A percentile compares a stretch with the other conserved stretches of the same genome.
Conservation (phyloP, 2,888 invertebrate genomes). For the Euzophera pinguis region DNA sequence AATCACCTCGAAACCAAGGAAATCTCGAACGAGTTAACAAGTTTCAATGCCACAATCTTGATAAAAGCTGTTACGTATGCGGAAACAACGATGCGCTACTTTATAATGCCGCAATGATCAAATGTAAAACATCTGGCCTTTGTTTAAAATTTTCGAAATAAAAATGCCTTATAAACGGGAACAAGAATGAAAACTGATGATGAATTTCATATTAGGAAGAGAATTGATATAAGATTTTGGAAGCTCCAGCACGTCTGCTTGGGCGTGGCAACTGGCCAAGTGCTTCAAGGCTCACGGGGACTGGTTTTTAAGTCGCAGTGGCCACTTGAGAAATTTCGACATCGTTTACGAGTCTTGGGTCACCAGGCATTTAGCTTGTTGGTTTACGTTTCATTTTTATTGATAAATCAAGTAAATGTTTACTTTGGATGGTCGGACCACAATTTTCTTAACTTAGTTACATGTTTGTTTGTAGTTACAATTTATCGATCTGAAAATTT, state of each 20-base stretch:
- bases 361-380: conserved; percentile 36
- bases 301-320: conserved; percentile 63
- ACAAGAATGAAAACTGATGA: not conserved
- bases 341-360: conserved; percentile 45
- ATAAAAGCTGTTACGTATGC: conserved; percentile 66
- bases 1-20: conserved; percentile 37
- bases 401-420: too few species aligned
- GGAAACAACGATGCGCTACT: conserved; percentile 57
- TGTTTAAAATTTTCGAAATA: conserved; percentile 35
- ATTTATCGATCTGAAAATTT: too few species aligned
- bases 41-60: conserved; percentile 68
- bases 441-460: too few species aligned
- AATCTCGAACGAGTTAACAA: conserved; percentile 52
- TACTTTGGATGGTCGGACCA: too few species aligned
- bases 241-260: conserved; percentile 46
- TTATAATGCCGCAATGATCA: conserved; percentile 59
- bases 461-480: too few species aligned
- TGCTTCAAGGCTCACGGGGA: conserved; percentile 61
- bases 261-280: conserved; percentile 71
- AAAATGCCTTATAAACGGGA: conserved; percentile 14
- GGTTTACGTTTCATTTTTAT: not conserved
- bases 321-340: conserved; percentile 63
- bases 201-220: conserved; percentile 26
- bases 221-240: conserved; percentile 22
- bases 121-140: conserved; percentile 53